phyloP scores from a whole-genome alignment of 92 coral and sea anemone genomes.

The Actinostola sp. region DNA sequence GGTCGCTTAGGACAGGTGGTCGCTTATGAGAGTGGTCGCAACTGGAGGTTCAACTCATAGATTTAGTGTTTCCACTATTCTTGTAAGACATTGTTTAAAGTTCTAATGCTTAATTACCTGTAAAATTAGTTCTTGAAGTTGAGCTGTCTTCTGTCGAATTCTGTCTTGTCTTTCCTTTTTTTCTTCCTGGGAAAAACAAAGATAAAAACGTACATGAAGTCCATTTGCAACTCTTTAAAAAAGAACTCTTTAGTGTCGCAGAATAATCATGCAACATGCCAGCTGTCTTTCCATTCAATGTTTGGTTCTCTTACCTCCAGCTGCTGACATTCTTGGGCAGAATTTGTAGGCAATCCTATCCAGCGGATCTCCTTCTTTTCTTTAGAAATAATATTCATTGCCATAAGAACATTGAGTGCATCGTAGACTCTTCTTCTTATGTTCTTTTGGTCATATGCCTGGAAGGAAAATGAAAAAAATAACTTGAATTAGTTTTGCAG shows the following conservation, averaged over 20 bases:
- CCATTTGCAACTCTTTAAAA: too few species aligned
- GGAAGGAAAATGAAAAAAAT: background rate
- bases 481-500: too few species aligned
- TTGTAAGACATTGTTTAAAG: too few species aligned
- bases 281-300: background rate
- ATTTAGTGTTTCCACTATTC: too few species aligned
- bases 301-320: conserved; percentile 69
- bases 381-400: conserved; percentile 98
- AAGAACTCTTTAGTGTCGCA: too few species aligned
- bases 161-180: conserved; percentile 86
- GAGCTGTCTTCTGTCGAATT: conserved; percentile 96
- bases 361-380: conserved; percentile 98
- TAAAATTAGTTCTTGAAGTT: conserved; percentile 95
- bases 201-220: too few species aligned
- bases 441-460: conserved; percentile 99
- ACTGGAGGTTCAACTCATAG: too few species aligned
- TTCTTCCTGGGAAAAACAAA: conserved; percentile 65
- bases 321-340: conserved; percentile 98
- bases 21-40: too few species aligned
- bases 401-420: conserved; percentile 98
- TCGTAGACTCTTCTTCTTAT: conserved; percentile 97
- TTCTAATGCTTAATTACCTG: too few species aligned
- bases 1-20: too few species aligned
- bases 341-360: conserved; percentile 98
- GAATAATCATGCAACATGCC: too few species aligned